phyloP scores from a whole-genome alignment of 2,113 vertebrate species.

The Thomomys bottae region DNA sequence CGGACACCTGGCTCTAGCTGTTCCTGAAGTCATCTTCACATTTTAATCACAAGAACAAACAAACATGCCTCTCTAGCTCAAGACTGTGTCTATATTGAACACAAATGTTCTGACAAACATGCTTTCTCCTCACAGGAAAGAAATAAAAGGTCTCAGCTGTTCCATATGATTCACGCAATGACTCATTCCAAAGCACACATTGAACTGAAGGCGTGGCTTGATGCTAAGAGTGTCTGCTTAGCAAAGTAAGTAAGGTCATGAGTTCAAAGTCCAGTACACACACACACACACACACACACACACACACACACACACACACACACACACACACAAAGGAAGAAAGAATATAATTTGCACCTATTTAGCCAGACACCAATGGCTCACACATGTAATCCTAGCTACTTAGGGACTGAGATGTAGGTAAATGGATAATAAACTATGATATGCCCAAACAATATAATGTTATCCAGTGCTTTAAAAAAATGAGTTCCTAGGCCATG shows the following conservation, averaged over 20 bases:
- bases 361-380: neutral
- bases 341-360: too few species aligned
- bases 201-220: neutral
- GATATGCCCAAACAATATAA: neutral
- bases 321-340: too few species aligned
- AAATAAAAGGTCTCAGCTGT: neutral
- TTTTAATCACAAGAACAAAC: neutral
- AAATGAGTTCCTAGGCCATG: neutral
- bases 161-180: neutral
- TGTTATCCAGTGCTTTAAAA: neutral
- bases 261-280: too few species aligned
- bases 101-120: neutral
- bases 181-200: neutral
- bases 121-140: neutral
- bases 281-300: too few species aligned
- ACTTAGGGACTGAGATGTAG: neutral
- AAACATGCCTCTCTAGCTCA: constrained; percentile 7
- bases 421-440: neutral
- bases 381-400: neutral
- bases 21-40: neutral
- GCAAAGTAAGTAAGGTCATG: too few species aligned
- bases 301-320: too few species aligned
- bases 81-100: neutral
- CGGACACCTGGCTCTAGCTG: neutral
- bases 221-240: too few species aligned